Base-by-base conservation (phyloP, 2,888 invertebrate genomes). In the Subacronicta megacephala region DNA sequence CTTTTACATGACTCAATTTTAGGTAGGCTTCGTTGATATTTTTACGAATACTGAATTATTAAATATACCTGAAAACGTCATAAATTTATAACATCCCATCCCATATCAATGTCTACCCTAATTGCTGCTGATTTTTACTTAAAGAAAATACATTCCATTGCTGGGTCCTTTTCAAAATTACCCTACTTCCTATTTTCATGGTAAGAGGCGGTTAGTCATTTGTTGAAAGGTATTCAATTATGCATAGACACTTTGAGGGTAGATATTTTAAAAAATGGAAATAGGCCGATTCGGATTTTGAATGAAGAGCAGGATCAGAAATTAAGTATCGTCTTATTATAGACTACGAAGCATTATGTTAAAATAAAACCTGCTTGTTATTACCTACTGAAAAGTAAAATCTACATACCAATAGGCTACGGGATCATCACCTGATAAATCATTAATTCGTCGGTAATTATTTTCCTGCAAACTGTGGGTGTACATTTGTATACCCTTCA, bases 81-180 rank as follows among this genome's bases (percentile, higher is more conserved):
- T 29, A 55, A 42, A 55, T 66, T 66, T 58, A 53, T 56, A 52
- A 60, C 46, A 54, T 36, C 33, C 53, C 35, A 37, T 44, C 69
- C 76, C 69, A 36, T 60, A 53, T 74, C 75, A 72, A 63, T 61
- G 63, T 77, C 72, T 33, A 38, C 33, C 43, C 20, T 74, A 74
- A 75, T 72, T 74, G 62, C 37, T 42, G 43, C 41, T 20, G 54
- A 56, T 58, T 64, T 46, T 56, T 46, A 64, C 51, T 59, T 51
- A 37, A 20, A 49, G 47, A 52, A 43, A 31, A 43, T 60, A 49
- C 66, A 59, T n/a, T 56, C 41, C 35, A 49, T 13, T 33, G 50
- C 12, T 50, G 51, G 43, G 35, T 26, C 47, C 51, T 44, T 36
- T 54, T n/a, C 38, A 10, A 3, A 20, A 26, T 68, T 54, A 62